Percentiles rank a stretch among this genome's conserved stretches.
Evolutionary conservation across 1,140 invertebrate genomes (phyloP).

Genomic region (Drosophila quadrilineata): DNA sequence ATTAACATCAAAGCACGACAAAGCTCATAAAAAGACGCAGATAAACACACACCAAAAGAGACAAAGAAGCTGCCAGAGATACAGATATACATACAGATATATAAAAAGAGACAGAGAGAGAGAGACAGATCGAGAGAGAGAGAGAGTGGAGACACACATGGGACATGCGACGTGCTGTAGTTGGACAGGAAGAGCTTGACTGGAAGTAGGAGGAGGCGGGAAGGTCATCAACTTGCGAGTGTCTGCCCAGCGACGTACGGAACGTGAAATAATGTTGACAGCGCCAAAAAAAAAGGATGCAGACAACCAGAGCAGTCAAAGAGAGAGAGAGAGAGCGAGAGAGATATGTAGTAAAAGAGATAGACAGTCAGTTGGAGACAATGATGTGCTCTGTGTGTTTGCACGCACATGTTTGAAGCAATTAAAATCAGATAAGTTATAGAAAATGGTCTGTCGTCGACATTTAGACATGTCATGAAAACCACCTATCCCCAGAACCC

Average conservation of each 20-base stretch:
- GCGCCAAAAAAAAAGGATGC: constrained; percentile 54
- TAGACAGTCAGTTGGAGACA: constrained; percentile 12
- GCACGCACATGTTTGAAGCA: constrained; percentile 76
- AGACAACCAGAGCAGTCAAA: constrained; percentile 11
- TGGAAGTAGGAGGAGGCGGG: neutral
- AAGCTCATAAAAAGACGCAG: constrained; percentile 77
- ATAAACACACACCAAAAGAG: constrained; percentile 64
- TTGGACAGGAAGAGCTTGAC: constrained; percentile 7
- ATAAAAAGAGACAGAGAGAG: no score
- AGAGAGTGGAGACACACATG: constrained; percentile 24
- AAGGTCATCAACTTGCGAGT: constrained; percentile 66
- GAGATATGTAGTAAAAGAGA: neutral
- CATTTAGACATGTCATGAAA: constrained; percentile 63
- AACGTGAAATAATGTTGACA: constrained; percentile 74
- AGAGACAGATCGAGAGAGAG: neutral
- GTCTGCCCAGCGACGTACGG: constrained; percentile 38
- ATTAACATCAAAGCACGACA: constrained; percentile 81
- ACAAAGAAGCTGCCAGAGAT: constrained; percentile 13
- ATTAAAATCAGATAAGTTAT: constrained; percentile 80
- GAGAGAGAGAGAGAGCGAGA: neutral
- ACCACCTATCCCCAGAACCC: neutral
- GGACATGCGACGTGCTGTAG: constrained; percentile 30
- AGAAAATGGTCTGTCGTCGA: constrained; percentile 77
- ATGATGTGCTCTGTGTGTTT: constrained; percentile 44
- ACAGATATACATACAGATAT: no score